Conservation (phyloP, 2,113 vertebrate species). For the Tiliqua scincoides region DNA sequence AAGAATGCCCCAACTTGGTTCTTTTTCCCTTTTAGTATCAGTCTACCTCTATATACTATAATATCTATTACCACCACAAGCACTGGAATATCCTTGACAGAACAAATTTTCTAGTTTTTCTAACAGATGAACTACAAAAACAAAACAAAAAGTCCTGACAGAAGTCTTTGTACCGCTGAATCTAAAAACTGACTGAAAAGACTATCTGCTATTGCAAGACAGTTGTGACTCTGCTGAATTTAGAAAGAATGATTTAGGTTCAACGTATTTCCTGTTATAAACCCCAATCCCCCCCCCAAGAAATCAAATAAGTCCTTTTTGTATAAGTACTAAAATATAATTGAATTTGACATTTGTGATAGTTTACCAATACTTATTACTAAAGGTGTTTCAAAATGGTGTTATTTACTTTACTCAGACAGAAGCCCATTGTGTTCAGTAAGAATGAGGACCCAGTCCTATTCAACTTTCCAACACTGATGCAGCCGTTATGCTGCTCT, state of each 20-base stretch:
- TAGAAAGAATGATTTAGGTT: conserved; percentile 72
- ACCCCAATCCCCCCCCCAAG: neutral
- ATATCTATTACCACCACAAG: conserved; percentile 59
- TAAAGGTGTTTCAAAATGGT: too few relatives aligned
- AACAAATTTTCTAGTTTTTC: conserved; percentile 77
- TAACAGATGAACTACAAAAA: conserved; percentile 76
- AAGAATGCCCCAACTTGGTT: conserved; percentile 54
- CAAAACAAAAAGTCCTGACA: conserved; percentile 69
- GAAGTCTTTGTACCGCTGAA: conserved; percentile 62
- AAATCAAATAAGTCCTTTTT: conserved; percentile 56
- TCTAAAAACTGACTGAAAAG: conserved; percentile 73
- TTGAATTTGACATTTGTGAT: conserved; percentile 65
- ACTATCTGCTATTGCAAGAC: conserved; percentile 64
- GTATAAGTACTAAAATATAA: conserved; percentile 68
- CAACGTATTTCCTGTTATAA: conserved; percentile 70
- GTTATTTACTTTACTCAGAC: too few relatives aligned
- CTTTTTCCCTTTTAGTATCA: conserved; percentile 57
- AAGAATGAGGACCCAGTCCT: too few relatives aligned
- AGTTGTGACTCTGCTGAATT: conserved; percentile 66
- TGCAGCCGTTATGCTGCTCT: too few relatives aligned
- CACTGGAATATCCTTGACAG: conserved; percentile 69
- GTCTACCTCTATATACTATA: conserved; percentile 51
- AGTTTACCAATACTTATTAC: conserved; percentile 61
- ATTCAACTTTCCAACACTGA: too few relatives aligned
- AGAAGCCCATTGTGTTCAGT: too few relatives aligned